Conservation (phyloP, 2,888 invertebrate species). For the Gastracanthus pulcherrimus region DNA sequence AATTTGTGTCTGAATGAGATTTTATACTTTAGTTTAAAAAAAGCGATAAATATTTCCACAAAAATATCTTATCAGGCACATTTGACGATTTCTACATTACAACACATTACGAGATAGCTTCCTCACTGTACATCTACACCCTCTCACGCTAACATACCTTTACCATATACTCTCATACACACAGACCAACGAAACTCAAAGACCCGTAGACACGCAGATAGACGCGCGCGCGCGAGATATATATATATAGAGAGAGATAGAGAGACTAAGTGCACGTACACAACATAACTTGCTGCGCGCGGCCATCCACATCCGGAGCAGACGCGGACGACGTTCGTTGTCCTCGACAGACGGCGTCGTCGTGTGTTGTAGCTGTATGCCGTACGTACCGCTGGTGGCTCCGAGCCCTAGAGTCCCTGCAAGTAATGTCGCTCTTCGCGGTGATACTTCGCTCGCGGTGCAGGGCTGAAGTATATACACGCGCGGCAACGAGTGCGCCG, state of each 20-base stretch:
- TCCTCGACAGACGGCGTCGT: background rate
- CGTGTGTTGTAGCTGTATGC: too few species aligned
- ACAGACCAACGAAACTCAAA: background rate
- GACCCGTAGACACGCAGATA: background rate
- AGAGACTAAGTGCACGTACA: background rate
- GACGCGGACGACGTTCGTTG: slow-evolving; percentile 24
- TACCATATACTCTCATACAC: too few species aligned
- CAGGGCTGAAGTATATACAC: background rate
- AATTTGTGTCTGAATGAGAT: too few species aligned
- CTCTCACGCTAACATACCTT: too few species aligned
- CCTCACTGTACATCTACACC: too few species aligned
- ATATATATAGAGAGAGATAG: too few species aligned
- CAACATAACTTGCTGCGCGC: slow-evolving; percentile 4
- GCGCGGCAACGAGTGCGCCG: background rate
- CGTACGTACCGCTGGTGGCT: too few species aligned
- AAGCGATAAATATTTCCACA: too few species aligned
- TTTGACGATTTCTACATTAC: too few species aligned
- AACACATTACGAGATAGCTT: too few species aligned
- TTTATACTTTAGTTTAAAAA: too few species aligned
- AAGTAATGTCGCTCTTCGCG: slow-evolving; percentile 45
- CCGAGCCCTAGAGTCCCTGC: slow-evolving; percentile 19
- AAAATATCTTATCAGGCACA: too few species aligned
- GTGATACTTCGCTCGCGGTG: background rate
- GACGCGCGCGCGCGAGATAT: background rate
- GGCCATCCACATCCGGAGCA: slow-evolving; percentile 36